These are phyloP conservation scores for Euura lappo DNA, from an alignment of 1,140 invertebrate species.

Conservation along the genomic window DNA sequence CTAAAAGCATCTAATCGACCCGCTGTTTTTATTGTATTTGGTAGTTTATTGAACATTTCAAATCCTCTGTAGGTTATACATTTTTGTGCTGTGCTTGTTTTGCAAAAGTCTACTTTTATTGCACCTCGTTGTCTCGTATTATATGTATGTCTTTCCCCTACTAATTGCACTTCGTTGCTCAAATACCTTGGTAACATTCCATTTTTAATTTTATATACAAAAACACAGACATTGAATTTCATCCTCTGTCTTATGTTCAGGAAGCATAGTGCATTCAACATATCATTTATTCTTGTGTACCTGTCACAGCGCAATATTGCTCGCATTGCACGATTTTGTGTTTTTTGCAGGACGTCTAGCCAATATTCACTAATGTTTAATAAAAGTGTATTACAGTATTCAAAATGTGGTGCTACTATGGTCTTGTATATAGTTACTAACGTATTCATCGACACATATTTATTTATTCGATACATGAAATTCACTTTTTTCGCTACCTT, in stretches of 20 bases:
- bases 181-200: conserved; percentile 11
- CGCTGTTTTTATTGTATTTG: conserved; percentile 9
- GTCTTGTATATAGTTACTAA: conserved; percentile 19
- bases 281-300: conserved; percentile 18
- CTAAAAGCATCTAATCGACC: not conserved
- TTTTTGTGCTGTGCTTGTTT: conserved; percentile 3
- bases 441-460: conserved; percentile 9
- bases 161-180: not conserved
- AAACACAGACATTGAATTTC: conserved; percentile 12
- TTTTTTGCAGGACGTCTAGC: conserved; percentile 16
- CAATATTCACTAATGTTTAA: conserved; percentile 15
- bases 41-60: conserved; percentile 17
- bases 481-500: conserved; percentile 21
- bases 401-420: conserved; percentile 22
- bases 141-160: conserved; percentile 8
- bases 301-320: conserved; percentile 12
- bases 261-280: conserved; percentile 14
- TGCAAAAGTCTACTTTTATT: not conserved
- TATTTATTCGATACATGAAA: conserved; percentile 16
- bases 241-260: conserved; percentile 17
- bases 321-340: conserved; percentile 20
- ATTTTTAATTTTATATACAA: conserved; percentile 18
- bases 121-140: conserved; percentile 12
- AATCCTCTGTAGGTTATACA: conserved; percentile 16
- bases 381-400: conserved; percentile 22